These are phyloP conservation scores for Gandaritis pyraliata DNA, from an alignment of 2,888 invertebrate genomes.

Conservation along the genomic window DNA sequence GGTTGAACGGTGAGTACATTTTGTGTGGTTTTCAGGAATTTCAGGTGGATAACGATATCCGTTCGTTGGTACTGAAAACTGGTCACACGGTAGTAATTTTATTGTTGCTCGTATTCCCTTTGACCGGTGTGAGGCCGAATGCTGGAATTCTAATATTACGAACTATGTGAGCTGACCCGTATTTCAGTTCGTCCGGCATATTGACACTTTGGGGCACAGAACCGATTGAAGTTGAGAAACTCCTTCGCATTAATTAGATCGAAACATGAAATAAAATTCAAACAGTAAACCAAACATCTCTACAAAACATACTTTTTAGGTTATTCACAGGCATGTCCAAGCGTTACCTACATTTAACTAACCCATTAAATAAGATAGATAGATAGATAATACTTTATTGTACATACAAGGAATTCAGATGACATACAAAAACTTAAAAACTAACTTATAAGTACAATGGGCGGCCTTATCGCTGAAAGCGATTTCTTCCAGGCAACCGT, in stretches of 20 bases:
- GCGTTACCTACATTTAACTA: background rate
- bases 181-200: background rate
- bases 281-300: too few relatives aligned
- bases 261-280: background rate
- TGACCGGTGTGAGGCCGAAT: conserved; percentile 15
- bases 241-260: background rate
- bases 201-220: background rate
- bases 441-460: too few relatives aligned
- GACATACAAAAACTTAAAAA: too few relatives aligned
- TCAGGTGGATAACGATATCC: conserved; percentile 60
- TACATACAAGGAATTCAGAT: too few relatives aligned
- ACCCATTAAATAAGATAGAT: background rate
- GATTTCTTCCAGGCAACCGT: too few relatives aligned
- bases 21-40: conserved; percentile 58
- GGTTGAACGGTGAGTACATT: conserved; percentile 66
- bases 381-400: too few relatives aligned
- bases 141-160: conserved; percentile 2
- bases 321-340: background rate
- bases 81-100: conserved; percentile 36
- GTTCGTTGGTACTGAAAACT: conserved; percentile 25
- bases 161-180: background rate
- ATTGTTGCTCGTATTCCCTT: conserved; percentile 35
- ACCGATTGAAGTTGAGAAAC: background rate
- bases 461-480: too few relatives aligned
- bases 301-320: too few relatives aligned